phyloP scores from a whole-genome alignment of 2,113 vertebrate genomes.

The Mandrillus leucophaeus region DNA sequence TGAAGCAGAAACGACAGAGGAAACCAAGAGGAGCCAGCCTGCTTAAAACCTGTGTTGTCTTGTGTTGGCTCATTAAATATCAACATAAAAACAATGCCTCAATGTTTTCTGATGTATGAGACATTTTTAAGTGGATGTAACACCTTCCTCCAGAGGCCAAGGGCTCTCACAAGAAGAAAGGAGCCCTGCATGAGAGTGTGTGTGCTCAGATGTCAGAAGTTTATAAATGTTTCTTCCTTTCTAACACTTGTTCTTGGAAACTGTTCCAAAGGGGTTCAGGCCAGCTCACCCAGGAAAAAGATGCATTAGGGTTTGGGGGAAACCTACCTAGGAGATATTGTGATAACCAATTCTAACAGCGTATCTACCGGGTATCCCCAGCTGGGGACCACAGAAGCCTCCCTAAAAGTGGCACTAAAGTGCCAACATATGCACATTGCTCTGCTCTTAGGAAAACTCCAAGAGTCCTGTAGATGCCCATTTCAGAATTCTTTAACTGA shows the following conservation, averaged over 20 bases:
- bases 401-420: not conserved
- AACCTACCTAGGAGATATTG: not conserved
- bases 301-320: not conserved
- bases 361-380: not conserved
- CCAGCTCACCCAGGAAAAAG: not conserved
- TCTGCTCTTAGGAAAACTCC: not conserved
- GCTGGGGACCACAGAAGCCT: not conserved
- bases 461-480: not conserved
- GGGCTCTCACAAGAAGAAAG: conserved; percentile 12
- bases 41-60: conserved; percentile 46
- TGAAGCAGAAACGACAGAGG: conserved; percentile 55
- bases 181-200: not conserved
- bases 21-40: conserved; percentile 12
- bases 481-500: not conserved
- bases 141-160: conserved; percentile 14
- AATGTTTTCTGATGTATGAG: not conserved
- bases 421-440: not conserved
- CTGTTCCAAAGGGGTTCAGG: not conserved
- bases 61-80: conserved; percentile 27
- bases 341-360: not conserved
- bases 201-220: not conserved
- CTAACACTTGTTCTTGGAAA: not conserved
- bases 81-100: conserved; percentile 43
- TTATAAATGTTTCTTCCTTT: not conserved
- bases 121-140: conserved; percentile 59